Base-by-base conservation (phyloP, 2,797 vertebrate species). In the Scomberomorus guttatus region DNA sequence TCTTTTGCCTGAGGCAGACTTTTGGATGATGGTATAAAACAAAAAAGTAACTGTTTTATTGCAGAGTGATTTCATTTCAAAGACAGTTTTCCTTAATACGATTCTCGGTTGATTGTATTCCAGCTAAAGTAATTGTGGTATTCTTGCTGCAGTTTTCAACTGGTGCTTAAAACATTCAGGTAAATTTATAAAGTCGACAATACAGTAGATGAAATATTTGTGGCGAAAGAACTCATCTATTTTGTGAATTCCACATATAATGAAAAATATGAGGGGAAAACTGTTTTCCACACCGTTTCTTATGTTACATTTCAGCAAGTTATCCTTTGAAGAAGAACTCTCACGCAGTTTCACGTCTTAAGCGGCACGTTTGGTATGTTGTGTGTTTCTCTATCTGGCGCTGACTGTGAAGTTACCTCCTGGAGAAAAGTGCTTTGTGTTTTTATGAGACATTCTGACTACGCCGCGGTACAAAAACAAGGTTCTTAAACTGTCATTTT, bases 401-500 rank as follows among this genome's bases (percentile, higher is more conserved):
- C 52, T 8, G 64, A 75, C 52, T 60, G 61, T 58, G 74, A 78
- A 80, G 74, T 89, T 88, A 74, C 83, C 81, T 88, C 78, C 67
- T 57, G 66, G 58, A 84, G 76, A 86, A 85, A 91, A 82, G 69
- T 52, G 79, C 79, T 86, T 81, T 87, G 72, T 90, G 59, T 87
- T 90, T 94, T 93, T 90, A 90, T 80, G 86, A 87, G 86, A 81
- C 88, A 50, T 82, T 86, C 86, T 64, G 83, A 81, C 85, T 89
- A 64, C 32, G 64, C 80, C 10, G 58, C 44, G 25, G 82, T 77
- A 88, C 81, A 84, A 89, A 92, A 90, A 91, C 83, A 90, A 89
- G 87, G 88, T 92, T 90, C 89, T 92, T 93, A 94, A 94, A 92
- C 89, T 90, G 92, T 92, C 93, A 90, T 93, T 94, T 93, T 86